Percentiles rank a stretch among this genome's conserved stretches.
phyloP scores from a whole-genome alignment of 2,113 vertebrate genomes.

The Ibidorhyncha struthersii region DNA sequence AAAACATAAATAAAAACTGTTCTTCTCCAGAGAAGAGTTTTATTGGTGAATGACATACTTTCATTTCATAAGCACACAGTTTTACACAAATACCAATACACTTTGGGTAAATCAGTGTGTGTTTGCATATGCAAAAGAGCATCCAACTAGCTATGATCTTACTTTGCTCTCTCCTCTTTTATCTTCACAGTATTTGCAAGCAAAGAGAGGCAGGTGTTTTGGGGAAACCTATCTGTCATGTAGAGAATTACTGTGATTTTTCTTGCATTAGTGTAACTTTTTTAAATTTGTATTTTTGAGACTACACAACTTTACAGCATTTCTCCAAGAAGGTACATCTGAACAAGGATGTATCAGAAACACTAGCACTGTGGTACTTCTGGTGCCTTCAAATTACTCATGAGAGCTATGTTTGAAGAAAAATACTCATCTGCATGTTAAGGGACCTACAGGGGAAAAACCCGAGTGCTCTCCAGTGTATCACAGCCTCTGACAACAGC shows the following conservation, averaged over 20 bases:
- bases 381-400: background rate
- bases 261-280: background rate
- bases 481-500: background rate
- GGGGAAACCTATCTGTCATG: background rate
- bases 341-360: background rate
- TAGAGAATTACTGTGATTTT: background rate
- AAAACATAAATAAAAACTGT: background rate
- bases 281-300: background rate
- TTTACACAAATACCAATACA: conserved; percentile 29
- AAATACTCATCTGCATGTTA: background rate
- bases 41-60: background rate
- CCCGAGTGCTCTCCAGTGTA: background rate
- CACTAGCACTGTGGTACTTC: accelerated
- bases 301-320: background rate
- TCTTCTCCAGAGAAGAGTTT: background rate
- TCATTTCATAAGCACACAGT: background rate
- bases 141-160: background rate
- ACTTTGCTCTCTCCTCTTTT: background rate
- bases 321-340: background rate
- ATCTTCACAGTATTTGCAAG: background rate
- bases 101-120: background rate
- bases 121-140: conserved; percentile 28
- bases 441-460: background rate
- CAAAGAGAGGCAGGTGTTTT: background rate
- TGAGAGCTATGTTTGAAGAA: background rate